Evolutionary conservation across 2,888 invertebrate genomes (phyloP).

Genomic region (Stenodema calcarata): DNA sequence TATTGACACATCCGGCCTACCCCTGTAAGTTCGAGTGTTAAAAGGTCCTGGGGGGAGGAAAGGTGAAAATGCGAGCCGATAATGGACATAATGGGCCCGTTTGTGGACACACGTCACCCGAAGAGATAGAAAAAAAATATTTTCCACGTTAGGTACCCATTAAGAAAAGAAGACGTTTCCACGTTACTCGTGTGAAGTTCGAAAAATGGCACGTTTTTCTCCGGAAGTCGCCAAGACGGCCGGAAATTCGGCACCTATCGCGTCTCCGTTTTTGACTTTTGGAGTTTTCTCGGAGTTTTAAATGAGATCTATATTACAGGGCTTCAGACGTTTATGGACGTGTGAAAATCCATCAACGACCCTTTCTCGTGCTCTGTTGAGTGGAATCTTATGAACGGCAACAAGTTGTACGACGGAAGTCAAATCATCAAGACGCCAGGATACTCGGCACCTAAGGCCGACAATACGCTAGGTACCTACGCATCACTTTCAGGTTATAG

Average conservation of each 20-base stretch:
- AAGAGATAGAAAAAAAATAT: neutral
- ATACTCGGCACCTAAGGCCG: neutral
- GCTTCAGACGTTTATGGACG: too few species aligned
- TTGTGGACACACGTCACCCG: neutral
- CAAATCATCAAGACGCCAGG: neutral
- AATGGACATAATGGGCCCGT: neutral
- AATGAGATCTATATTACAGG: too few species aligned
- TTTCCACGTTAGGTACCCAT: neutral
- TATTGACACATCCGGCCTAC: neutral
- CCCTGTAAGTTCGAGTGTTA: neutral
- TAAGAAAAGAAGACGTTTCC: neutral
- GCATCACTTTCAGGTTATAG: too few species aligned
- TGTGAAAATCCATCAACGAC: neutral
- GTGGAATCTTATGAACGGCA: too few species aligned
- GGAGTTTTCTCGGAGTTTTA: neutral
- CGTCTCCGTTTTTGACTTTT: neutral
- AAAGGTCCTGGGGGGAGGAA: neutral
- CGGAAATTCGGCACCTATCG: neutral
- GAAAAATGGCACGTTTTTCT: neutral
- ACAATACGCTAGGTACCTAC: too few species aligned
- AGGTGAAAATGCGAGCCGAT: constrained; percentile 2
- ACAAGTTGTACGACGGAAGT: too few species aligned
- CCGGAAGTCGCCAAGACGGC: neutral
- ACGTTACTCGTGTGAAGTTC: neutral
- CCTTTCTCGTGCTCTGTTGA: too few species aligned